Evolutionary conservation across 2,888 invertebrate species (phyloP), one percentile per base, ranked within the genome.

Genomic region (Pachycephus smyrnensis): DNA sequence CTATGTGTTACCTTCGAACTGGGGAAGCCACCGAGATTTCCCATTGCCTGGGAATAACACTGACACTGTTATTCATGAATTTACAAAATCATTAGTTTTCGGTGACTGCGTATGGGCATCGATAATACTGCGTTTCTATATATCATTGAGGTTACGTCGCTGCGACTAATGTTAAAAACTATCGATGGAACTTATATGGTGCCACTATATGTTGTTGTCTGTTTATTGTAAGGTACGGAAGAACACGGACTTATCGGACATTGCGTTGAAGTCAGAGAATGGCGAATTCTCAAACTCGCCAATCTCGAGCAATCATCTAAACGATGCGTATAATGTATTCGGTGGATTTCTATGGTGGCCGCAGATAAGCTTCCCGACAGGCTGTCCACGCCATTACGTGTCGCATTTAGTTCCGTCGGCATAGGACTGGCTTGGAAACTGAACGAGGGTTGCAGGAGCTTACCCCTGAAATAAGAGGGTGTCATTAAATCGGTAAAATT

Each of bases 231-330:
- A 55, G 55, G 55, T 55, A 23, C 23, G 55, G 55, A 55, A 55
- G 55, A 23, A 9, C 55, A 55, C 55, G 23, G 55, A 2, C 9
- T 55, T 55, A 55, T 55, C 55, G 55, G 9, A 2, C 1, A 9
- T 23, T 23, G 23, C 23, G 55, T 23, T 6, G 23, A 55, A 55
- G 55, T 55, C 23, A 23, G 55, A 55, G 23, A 55, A 55, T 55
- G 23, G 55, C 55, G 55, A 55, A 55, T 55, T 55, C 55, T 55
- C 55, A 23, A 23, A 23, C 55, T 55, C 78, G 77, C 81, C 83
- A 86, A 90, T 90, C 90, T 88, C 80, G 80, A 80, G 83, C 88
- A 88, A 88, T 89, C 84, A 89, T 89, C 89, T 89, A 89, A 88
- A 89, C 87, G 87, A 87, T 84, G 85, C 88, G 86, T 86, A 86